phyloP scores from a whole-genome alignment of 2,888 invertebrate species.

The Suillia variegata region DNA sequence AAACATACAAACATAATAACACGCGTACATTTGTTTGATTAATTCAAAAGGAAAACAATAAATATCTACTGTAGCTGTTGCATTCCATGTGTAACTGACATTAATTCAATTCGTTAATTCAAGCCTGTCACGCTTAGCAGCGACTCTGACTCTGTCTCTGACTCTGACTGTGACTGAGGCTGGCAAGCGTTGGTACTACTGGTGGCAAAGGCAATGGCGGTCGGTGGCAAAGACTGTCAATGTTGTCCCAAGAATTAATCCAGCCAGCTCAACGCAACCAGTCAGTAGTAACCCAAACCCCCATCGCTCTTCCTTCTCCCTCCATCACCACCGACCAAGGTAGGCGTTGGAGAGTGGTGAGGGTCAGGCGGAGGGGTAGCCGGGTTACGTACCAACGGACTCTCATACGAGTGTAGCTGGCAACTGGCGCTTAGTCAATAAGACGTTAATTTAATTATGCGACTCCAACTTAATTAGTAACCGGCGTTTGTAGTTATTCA shows the following conservation, averaged over 20 bases:
- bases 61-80: too few relatives aligned
- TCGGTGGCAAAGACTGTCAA: background rate
- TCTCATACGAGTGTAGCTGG: background rate
- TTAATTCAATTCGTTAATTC: slow-evolving; percentile 53
- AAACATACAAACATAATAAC: too few relatives aligned
- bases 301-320: too few relatives aligned
- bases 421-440: slow-evolving; percentile 38
- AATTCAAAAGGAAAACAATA: too few relatives aligned
- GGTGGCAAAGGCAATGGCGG: slow-evolving; percentile 2
- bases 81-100: slow-evolving; percentile 54
- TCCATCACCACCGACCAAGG: too few relatives aligned
- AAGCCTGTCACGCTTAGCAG: slow-evolving; percentile 46
- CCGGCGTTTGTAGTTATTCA: slow-evolving; percentile 22
- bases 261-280: too few relatives aligned
- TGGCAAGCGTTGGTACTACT: background rate
- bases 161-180: too few relatives aligned
- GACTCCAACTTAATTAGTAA: slow-evolving; percentile 50
- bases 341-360: too few relatives aligned
- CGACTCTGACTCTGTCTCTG: too few relatives aligned
- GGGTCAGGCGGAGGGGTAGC: too few relatives aligned
- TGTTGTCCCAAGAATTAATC: background rate
- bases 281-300: too few relatives aligned
- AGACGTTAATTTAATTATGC: slow-evolving; percentile 55
- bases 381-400: background rate
- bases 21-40: too few relatives aligned